Conservation (phyloP, 2,888 invertebrate species). For the Philereme transversata region DNA sequence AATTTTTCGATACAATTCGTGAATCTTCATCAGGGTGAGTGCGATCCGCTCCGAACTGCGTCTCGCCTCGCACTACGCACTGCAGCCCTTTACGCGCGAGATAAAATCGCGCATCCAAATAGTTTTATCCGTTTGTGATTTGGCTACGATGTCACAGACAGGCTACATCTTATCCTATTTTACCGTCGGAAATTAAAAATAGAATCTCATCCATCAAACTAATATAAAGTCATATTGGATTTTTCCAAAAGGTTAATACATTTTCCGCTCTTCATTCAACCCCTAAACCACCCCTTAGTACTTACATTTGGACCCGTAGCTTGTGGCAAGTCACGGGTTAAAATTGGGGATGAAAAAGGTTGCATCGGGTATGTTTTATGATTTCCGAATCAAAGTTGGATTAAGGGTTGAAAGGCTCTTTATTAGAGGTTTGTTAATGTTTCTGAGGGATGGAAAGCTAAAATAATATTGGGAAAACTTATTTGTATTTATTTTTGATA, state of each 20-base stretch:
- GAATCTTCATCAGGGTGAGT: too few species aligned
- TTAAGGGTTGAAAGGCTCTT: conserved; percentile 32
- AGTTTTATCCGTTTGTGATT: too few species aligned
- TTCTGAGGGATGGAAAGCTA: conserved; percentile 9
- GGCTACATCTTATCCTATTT: too few species aligned
- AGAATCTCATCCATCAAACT: too few species aligned
- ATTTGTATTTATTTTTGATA: not conserved
- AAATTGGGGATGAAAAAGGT: conserved; percentile 48
- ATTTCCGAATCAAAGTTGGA: conserved; percentile 35
- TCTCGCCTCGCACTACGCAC: too few species aligned
- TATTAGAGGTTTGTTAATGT: conserved; percentile 35
- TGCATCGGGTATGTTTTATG: conserved; percentile 36
- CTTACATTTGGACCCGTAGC: conserved; percentile 28
- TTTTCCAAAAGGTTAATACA: conserved; percentile 3
- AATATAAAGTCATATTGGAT: not conserved
- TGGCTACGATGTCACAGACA: too few species aligned
- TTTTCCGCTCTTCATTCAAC: not conserved
- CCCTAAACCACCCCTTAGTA: conserved; percentile 17
- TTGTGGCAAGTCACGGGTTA: conserved; percentile 47
- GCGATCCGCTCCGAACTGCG: too few species aligned
- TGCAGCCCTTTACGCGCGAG: too few species aligned
- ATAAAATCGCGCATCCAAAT: too few species aligned
- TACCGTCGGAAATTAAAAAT: too few species aligned
- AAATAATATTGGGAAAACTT: not conserved
- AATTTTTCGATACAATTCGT: too few species aligned